Evolutionary conservation across 2,888 invertebrate genomes (phyloP), one percentile per base, ranked within the genome.

Genomic region (Dinocampus coccinellae): DNA sequence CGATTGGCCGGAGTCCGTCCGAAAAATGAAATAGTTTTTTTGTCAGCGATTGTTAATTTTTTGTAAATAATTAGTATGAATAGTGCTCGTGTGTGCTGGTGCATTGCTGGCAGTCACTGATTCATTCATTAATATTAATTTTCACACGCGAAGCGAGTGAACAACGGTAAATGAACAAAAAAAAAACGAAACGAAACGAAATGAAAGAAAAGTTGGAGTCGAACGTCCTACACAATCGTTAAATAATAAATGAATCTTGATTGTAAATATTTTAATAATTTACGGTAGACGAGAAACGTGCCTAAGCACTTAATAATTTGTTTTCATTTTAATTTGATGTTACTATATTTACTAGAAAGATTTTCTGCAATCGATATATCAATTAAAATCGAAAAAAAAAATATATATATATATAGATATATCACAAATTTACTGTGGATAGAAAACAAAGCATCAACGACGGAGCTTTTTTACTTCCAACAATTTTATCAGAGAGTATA

Each of bases 1-100:
- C 78, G 79, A 75, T 82, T 82, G 83, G 84, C 81, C 78, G 79
- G 83, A 87, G 82, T 87, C 86, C 87, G 86, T 87, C 87, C 86
- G 82, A 84, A 83, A 77, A 77, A 66, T 70, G 69, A 70, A 62
- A 68, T 71, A 69, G 29, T 61, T 69, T 47, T 61, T 55, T 55
- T 11, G 20, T 33, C 47, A 33, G 11, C 20, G 16, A 65, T 34
- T 55, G 65, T 65, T 65, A 65, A 34, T 52, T 65, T 53, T n/a
- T 33, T 65, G 65, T 65, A 65, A 65, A 65, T 65, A 65, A 53
- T 65, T 58, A 24, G 34, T 34, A 47, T 26, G 26, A 11, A 33
- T 58, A 58, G 34, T 58, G 33, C 29, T 58, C n/a, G 47, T 7
- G n/a, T 47, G 47, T 47, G 16, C 16, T 47, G 1, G 16, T 47